phyloP scores from a whole-genome alignment of 2,797 vertebrate genomes.

The Sebastes cheni region DNA sequence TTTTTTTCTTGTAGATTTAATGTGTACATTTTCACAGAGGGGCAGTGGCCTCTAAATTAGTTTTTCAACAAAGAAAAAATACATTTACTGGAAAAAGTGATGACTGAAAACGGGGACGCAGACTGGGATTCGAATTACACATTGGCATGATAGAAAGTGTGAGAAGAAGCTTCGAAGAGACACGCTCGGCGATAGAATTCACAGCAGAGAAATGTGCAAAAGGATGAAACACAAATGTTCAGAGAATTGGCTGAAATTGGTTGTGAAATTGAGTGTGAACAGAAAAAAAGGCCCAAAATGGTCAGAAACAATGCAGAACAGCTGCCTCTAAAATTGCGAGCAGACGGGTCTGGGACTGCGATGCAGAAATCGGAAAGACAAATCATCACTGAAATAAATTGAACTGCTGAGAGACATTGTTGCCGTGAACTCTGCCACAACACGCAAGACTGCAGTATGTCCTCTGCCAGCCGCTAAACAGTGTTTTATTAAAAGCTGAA shows the following conservation, averaged over 20 bases:
- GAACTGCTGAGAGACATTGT: background rate
- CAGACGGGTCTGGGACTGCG: background rate
- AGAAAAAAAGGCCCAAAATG: conserved; percentile 12
- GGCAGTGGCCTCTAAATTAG: accelerated
- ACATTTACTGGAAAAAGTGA: conserved; percentile 1
- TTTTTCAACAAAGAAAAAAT: conserved; percentile 4
- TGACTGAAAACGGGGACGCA: conserved; percentile 20
- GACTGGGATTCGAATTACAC: conserved; percentile 44
- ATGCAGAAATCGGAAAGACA: conserved; percentile 7
- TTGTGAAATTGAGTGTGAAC: conserved; percentile 56
- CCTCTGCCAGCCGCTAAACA: background rate
- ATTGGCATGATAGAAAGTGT: conserved; percentile 46
- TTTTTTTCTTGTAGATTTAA: background rate
- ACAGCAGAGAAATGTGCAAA: conserved; percentile 45
- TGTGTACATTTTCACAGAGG: background rate
- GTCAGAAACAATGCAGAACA: conserved; percentile 24
- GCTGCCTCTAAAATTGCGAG: conserved; percentile 14
- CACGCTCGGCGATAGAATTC: conserved; percentile 44
- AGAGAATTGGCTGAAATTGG: conserved; percentile 56
- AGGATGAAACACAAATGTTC: conserved; percentile 61
- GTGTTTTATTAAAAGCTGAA: conserved; percentile 6
- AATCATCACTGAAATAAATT: background rate
- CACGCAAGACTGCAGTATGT: background rate
- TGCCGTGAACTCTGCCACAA: background rate
- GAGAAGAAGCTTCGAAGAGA: conserved; percentile 54